Percentiles rank a stretch among this genome's conserved stretches.
Conservation (phyloP, 1,140 invertebrate genomes). For the Tribolium madens region DNA sequence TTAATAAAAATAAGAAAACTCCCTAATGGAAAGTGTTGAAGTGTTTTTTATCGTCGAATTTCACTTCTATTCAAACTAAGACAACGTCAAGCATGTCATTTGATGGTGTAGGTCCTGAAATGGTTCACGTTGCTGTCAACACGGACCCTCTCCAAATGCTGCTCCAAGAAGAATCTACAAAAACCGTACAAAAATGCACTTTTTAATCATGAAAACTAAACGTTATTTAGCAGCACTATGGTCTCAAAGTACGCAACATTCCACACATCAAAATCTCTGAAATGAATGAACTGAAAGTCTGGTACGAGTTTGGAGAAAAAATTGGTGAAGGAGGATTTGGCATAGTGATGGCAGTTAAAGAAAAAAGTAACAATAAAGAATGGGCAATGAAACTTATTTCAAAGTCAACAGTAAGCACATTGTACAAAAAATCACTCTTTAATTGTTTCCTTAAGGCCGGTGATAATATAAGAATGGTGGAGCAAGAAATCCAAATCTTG, state of each 20-base stretch:
- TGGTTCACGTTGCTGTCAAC: slow-evolving; percentile 5
- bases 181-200: background rate
- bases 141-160: background rate
- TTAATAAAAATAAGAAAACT: background rate
- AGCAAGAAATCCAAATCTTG: slow-evolving; percentile 70
- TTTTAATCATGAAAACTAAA: slow-evolving; percentile 13
- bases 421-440: background rate
- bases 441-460: slow-evolving; percentile 58
- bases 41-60: background rate
- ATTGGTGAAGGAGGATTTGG: slow-evolving; percentile 71
- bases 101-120: background rate
- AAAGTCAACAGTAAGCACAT: slow-evolving; percentile 67
- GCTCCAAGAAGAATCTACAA: background rate
- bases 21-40: background rate
- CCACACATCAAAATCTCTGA: slow-evolving; percentile 60
- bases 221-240: slow-evolving; percentile 8
- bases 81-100: too few relatives aligned
- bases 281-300: slow-evolving; percentile 55
- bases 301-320: slow-evolving; percentile 61
- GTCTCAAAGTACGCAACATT: slow-evolving; percentile 55
- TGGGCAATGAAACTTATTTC: slow-evolving; percentile 71
- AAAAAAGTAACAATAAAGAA: slow-evolving; percentile 62
- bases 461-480: slow-evolving; percentile 64
- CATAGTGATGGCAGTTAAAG: slow-evolving; percentile 66
- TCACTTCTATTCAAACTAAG: too few relatives aligned